Evolutionary conservation across 2,797 vertebrate genomes (phyloP).

Genomic region (Harpagifer antarcticus): DNA sequence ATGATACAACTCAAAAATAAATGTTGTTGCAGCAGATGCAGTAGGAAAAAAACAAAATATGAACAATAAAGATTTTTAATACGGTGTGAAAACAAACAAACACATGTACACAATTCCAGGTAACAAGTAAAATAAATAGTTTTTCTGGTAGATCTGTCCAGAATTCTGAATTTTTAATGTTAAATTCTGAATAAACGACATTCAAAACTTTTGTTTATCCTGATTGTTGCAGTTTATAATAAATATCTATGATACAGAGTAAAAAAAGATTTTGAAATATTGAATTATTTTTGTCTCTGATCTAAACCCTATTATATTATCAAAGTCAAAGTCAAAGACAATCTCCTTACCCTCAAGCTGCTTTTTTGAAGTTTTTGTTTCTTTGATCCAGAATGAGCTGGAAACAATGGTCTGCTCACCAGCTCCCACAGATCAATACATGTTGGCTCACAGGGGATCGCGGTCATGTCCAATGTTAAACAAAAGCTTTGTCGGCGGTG

Average conservation of each 20-base stretch:
- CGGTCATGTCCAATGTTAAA: neutral
- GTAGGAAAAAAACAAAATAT: too few relatives aligned
- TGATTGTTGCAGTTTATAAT: neutral
- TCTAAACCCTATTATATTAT: neutral
- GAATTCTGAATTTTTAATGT: too few relatives aligned
- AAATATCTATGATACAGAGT: neutral
- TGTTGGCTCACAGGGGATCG: neutral
- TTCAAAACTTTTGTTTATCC: too few relatives aligned
- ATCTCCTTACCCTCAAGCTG: neutral
- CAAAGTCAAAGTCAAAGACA: neutral
- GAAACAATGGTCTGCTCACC: neutral
- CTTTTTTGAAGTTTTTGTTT: neutral
- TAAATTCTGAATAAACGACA: too few relatives aligned
- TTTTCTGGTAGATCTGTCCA: too few relatives aligned
- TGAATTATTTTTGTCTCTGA: neutral
- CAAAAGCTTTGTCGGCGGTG: constrained; percentile 23
- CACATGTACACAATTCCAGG: too few relatives aligned
- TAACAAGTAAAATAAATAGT: too few relatives aligned
- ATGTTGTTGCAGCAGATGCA: too few relatives aligned
- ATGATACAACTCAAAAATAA: too few relatives aligned
- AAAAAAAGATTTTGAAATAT: neutral
- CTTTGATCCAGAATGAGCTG: constrained; percentile 19
- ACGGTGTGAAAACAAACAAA: too few relatives aligned
- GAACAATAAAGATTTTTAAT: too few relatives aligned
- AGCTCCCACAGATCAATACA: neutral